Base-by-base conservation (phyloP, 2,888 invertebrate genomes). In the Stramonita haemastoma region DNA sequence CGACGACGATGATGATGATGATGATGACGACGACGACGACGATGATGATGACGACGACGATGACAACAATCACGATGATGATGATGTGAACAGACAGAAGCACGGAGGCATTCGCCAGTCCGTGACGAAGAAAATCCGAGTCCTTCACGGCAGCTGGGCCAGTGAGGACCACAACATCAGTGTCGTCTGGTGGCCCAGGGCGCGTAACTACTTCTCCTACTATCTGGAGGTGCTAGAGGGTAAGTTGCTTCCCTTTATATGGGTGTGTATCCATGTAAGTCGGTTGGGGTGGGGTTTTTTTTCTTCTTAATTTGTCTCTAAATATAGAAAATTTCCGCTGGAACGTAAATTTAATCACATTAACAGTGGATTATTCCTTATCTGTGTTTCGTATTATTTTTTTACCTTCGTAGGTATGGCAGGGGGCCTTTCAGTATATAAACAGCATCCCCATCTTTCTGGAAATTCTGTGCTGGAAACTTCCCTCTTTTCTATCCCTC, bases 151-250 rank as follows among this genome's bases (percentile, higher is more conserved):
- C 2, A 13, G 32, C 8, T 60, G 60, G 60, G 60, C 46, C 19
- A 26, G 36, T 26, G 8, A 15, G 22, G 60, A 66, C 19, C 32
- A 57, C 84, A 22, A 11, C 60, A 19, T 86, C 22, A n/a, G 29
- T 29, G 19, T 86, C 60, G 66, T 57, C 17, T 66, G 19, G 34
- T 86, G 86, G 86, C 86, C 66, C 66, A 60, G 32, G 86, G 29
- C 22, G 0, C 32, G 29, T 34, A 86, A 66, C 86, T 86, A 66
- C 66, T 17, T 86, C 19, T 29, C 86, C 34, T 86, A 86, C 86
- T 6, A 22, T 0, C 32, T 29, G 60, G 19, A 26, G 11, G 4
- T 32, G 19, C 22, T 32, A 60, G 66, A 86, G 19, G 86, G 86
- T 66, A 17, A 86, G 86, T 34, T 85, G 85, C 29, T 85, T 60